phyloP scores from a whole-genome alignment of 2,113 vertebrate genomes.

The Onychostruthus taczanowskii region DNA sequence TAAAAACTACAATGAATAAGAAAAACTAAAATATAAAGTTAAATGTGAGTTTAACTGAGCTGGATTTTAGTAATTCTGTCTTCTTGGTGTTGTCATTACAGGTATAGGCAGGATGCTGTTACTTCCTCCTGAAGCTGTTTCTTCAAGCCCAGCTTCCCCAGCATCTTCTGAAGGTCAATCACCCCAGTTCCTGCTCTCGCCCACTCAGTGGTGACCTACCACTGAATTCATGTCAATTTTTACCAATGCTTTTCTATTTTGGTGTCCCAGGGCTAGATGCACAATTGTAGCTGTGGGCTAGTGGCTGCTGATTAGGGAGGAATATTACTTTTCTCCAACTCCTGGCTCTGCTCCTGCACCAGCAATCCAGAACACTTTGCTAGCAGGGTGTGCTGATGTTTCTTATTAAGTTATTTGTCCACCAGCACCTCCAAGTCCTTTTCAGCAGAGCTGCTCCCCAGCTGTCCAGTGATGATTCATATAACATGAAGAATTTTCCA shows the following conservation, averaged over 20 bases:
- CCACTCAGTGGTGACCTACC: accelerated
- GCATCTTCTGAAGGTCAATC: not conserved
- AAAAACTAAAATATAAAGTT: not conserved
- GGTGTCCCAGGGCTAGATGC: not conserved
- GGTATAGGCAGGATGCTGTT: not conserved
- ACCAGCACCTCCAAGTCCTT: not conserved
- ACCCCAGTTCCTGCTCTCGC: not conserved
- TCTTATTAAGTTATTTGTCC: not conserved
- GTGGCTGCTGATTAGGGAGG: not conserved
- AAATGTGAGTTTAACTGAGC: not conserved
- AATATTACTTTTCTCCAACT: not conserved
- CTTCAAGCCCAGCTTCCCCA: not conserved
- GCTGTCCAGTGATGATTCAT: not conserved
- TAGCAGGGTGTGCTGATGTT: not conserved
- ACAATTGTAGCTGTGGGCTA: not conserved
- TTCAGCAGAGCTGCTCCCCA: not conserved
- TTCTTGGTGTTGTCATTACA: not conserved
- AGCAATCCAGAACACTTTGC: not conserved
- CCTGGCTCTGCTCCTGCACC: not conserved
- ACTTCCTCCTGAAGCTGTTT: not conserved
- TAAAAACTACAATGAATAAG: not conserved
- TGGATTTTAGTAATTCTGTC: not conserved
- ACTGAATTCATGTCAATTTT: not conserved
- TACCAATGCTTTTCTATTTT: not conserved
- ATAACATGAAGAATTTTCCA: not conserved